These are phyloP conservation scores for Cheilinus undulatus DNA, from an alignment of 2,113 vertebrate species.

Conservation along the genomic window DNA sequence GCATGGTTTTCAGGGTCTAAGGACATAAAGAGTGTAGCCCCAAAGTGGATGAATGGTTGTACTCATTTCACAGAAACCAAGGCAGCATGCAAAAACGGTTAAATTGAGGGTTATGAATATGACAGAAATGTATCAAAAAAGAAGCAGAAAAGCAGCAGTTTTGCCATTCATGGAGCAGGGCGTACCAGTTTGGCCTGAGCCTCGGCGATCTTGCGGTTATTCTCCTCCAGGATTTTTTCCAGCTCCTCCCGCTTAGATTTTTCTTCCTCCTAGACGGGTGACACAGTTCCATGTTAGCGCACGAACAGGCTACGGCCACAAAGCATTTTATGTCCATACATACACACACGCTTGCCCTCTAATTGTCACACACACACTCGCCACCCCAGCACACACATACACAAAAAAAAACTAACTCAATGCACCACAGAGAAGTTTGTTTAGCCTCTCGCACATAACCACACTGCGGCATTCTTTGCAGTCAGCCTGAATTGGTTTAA, in stretches of 20 bases:
- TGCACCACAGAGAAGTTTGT: conserved; percentile 57
- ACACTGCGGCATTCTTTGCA: conserved; percentile 50
- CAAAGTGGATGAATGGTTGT: background rate
- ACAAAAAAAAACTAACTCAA: conserved; percentile 10
- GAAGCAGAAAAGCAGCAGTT: background rate
- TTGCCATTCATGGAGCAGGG: background rate
- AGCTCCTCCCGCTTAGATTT: conserved; percentile 98
- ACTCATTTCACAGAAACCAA: background rate
- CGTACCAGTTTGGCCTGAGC: conserved; percentile 99
- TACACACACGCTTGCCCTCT: conserved; percentile 27
- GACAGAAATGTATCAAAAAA: background rate
- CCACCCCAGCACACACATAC: conserved; percentile 19
- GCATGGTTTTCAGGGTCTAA: background rate
- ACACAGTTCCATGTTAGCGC: conserved; percentile 93
- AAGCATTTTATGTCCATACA: conserved; percentile 22
- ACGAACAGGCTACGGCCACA: conserved; percentile 62
- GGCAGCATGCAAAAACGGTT: background rate
- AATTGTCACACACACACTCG: conserved; percentile 24
- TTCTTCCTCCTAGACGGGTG: conserved; percentile 98
- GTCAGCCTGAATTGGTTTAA: conserved; percentile 45
- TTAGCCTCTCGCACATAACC: conserved; percentile 58
- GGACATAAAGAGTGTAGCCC: background rate
- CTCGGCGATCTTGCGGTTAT: conserved; percentile 99
- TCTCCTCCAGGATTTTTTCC: conserved; percentile 99
- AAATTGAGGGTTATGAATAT: background rate